Evolutionary conservation across 2,888 invertebrate genomes (phyloP).

Genomic region (Lissocephala sabroskyi): DNA sequence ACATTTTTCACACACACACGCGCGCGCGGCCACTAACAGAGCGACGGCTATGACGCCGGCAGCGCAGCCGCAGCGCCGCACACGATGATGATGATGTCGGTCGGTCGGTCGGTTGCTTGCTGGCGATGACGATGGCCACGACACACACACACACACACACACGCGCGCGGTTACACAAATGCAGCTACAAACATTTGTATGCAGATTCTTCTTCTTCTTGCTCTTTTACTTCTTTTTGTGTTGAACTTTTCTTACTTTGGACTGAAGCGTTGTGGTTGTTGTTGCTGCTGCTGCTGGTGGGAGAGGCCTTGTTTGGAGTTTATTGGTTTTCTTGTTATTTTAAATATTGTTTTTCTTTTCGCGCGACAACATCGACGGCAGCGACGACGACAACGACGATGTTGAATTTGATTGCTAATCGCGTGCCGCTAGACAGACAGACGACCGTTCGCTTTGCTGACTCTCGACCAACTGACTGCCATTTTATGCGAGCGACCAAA

Average conservation of each 20-base stretch:
- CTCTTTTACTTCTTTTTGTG: neutral
- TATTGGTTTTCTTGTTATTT: neutral
- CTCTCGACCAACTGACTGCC: constrained; percentile 20
- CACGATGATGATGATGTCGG: too few relatives aligned
- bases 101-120: too few relatives aligned
- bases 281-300: neutral
- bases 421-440: too few relatives aligned
- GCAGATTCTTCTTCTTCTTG: neutral
- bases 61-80: too few relatives aligned
- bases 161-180: neutral
- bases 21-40: neutral
- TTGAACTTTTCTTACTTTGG: neutral
- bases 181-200: neutral
- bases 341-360: neutral
- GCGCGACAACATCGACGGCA: neutral
- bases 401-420: neutral
- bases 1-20: neutral
- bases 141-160: constrained; percentile 1
- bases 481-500: constrained; percentile 17
- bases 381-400: neutral
- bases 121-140: too few relatives aligned
- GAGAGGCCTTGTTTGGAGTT: neutral
- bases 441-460: constrained; percentile 21
- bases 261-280: too few relatives aligned
- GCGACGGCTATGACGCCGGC: too few relatives aligned